A percentile compares a stretch with the other conserved stretches of the same genome.
phyloP scores from a whole-genome alignment of 2,797 vertebrate species.

The Mus minutoides region DNA sequence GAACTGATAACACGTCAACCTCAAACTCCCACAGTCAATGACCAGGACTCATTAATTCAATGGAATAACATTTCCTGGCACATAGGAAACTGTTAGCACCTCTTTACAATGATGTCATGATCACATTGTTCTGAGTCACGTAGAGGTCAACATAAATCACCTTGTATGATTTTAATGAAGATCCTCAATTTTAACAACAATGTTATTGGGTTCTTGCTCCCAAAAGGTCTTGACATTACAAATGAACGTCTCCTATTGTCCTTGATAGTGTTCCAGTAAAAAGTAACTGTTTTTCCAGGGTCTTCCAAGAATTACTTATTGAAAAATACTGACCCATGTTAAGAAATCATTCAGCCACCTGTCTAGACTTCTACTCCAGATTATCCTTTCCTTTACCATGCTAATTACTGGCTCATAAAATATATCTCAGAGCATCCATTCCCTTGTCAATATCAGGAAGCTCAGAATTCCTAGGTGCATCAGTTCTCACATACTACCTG shows the following conservation, averaged over 20 bases:
- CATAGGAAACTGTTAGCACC: neutral
- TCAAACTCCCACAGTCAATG: neutral
- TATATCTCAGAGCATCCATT: neutral
- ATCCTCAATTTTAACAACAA: neutral
- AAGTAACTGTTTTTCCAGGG: neutral
- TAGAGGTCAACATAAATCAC: neutral
- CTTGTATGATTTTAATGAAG: neutral
- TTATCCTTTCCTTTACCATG: too few relatives aligned
- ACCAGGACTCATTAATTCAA: neutral
- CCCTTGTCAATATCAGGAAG: neutral
- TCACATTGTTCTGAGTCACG: neutral
- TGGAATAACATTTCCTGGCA: neutral
- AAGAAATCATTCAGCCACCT: neutral
- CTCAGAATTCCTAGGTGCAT: neutral
- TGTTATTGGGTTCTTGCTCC: neutral
- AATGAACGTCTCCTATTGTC: neutral
- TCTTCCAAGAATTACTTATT: neutral
- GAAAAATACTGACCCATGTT: neutral
- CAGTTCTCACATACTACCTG: neutral
- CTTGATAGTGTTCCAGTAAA: neutral
- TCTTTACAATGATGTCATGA: neutral
- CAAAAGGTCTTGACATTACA: neutral
- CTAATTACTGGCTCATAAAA: neutral
- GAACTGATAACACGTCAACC: neutral
- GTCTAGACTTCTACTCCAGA: neutral